phyloP scores from a whole-genome alignment of 1,140 invertebrate species.

The Drosophila willistoni region DNA sequence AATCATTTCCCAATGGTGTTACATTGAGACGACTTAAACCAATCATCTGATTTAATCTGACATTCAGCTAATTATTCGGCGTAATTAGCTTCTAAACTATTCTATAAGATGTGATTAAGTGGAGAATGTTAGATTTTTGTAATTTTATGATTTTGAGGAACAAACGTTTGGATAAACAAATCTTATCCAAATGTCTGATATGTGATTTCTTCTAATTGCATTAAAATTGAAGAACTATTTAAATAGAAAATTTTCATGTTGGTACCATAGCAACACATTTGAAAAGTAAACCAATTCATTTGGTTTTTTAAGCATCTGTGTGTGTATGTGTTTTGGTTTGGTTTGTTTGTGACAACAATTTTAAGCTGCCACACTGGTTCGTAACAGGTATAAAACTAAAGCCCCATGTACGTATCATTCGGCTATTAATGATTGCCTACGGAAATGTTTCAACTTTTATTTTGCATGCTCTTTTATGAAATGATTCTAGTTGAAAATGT shows the following conservation, averaged over 20 bases:
- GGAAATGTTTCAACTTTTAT: constrained; percentile 51
- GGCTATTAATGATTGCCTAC: constrained; percentile 37
- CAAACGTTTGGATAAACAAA: too few species aligned
- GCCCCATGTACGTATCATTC: neutral
- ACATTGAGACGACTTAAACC: neutral
- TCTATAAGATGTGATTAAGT: too few species aligned
- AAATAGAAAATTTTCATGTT: too few species aligned
- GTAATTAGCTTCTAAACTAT: too few species aligned
- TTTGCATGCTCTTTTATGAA: constrained; percentile 40
- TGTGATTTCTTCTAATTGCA: too few species aligned
- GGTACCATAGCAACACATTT: too few species aligned
- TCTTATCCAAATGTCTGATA: too few species aligned
- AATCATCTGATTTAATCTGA: neutral
- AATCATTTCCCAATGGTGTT: neutral
- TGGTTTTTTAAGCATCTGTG: neutral
- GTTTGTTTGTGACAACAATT: constrained; percentile 47
- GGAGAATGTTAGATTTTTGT: too few species aligned
- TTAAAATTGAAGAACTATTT: too few species aligned
- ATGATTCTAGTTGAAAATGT: constrained; percentile 29
- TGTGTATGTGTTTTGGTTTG: constrained; percentile 20
- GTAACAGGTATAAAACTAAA: constrained; percentile 43
- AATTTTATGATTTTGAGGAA: too few species aligned
- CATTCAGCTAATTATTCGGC: too few species aligned
- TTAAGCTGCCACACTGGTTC: constrained; percentile 25
- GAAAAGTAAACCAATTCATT: neutral